Evolutionary conservation across 2,113 vertebrate genomes (phyloP), one percentile per base, ranked within the genome.

Genomic region (Leuciscus idus): DNA sequence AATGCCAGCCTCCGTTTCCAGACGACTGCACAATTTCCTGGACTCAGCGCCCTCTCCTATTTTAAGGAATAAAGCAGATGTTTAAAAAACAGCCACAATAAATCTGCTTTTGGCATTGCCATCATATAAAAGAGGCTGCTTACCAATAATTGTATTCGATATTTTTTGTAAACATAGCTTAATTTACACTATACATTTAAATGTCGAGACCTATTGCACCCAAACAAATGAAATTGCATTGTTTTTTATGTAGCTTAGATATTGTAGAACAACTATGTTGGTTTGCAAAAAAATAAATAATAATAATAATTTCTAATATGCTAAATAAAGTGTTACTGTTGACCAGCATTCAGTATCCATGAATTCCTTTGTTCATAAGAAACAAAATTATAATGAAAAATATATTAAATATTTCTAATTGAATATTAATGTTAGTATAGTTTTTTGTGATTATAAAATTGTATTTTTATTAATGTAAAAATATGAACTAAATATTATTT

Each of bases 21-120:
- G 59, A 66, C 5, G n/a, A 64, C 79, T 66, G 78, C 78, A 64
- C 39, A 21, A 39, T 61, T 81, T 83, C 62, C 28, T 83, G 81
- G 48, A 83, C 46, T 70, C 28, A 6, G 48, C 2, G 11, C 26
- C 11, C 15, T 68, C 23, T 64, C 79, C 39, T 80, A 80, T 80
- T 80, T 80, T 50, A 50, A 12, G 79, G 59, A 50, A 68, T 70
- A 50, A 46, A 17, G n/a, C 12, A 6, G 55, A 43, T 43, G 33
- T 39, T 61, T 43, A 62, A 80, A 61, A 80, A 80, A 57, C 28
- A 64, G 17, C 12, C 23, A 28, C 33, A 62, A 64, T 28, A 81
- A 66, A 81, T 15, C 30, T 64, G 17, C 68, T 17, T 36, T 33
- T 68, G 30, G 17, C 66, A 68, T 36, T 36, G 8, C 33, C 9